phyloP scores from a whole-genome alignment of 1,140 invertebrate species.

The Harpegnathos saltator region DNA sequence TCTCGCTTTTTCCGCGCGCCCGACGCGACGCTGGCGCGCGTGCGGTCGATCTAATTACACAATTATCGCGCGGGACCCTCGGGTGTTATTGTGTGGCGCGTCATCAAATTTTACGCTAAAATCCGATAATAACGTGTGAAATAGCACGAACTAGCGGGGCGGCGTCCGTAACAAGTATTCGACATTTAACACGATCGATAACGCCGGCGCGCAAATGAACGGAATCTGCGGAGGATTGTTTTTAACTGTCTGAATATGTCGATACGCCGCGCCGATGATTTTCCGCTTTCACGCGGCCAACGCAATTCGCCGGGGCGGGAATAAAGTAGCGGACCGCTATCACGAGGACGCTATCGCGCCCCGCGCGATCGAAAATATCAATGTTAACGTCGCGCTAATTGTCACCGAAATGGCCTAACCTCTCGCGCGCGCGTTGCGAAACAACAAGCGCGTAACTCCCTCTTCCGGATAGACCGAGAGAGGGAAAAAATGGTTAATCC shows the following conservation, averaged over 20 bases:
- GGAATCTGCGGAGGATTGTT: slow-evolving; percentile 48
- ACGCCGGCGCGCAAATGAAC: neutral
- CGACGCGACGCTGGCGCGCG: neutral
- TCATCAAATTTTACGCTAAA: slow-evolving; percentile 44
- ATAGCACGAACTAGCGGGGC: slow-evolving; percentile 28
- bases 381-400: too few species aligned
- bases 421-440: too few species aligned
- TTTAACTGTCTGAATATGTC: slow-evolving; percentile 30
- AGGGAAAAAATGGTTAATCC: too few species aligned
- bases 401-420: too few species aligned
- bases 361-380: too few species aligned
- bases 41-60: slow-evolving; percentile 25
- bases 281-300: slow-evolving; percentile 5
- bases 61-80: slow-evolving; percentile 27
- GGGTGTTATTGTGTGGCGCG: neutral
- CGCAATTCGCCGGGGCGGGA: neutral
- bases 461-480: too few species aligned
- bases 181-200: slow-evolving; percentile 7
- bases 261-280: neutral
- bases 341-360: too few species aligned
- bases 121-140: slow-evolving; percentile 26
- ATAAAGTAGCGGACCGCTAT: too few species aligned
- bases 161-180: slow-evolving; percentile 2
- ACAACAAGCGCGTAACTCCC: too few species aligned
- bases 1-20: neutral